These are phyloP conservation scores for Halichoeres trimaculatus DNA, from an alignment of 2,113 vertebrate genomes.

Conservation along the genomic window DNA sequence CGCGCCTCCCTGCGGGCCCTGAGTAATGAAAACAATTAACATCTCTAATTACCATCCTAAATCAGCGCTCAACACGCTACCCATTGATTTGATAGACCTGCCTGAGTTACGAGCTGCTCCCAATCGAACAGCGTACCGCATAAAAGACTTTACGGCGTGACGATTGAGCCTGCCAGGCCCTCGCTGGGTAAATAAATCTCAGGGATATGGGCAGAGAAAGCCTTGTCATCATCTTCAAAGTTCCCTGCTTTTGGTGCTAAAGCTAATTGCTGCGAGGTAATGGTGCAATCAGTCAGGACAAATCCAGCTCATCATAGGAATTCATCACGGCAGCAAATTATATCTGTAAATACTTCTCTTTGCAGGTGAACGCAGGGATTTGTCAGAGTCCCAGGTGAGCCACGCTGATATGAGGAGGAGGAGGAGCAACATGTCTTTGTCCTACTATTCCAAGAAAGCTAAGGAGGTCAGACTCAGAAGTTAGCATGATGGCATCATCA, in stretches of 20 bases:
- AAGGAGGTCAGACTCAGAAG: too few relatives aligned
- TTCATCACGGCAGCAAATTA: constrained; percentile 39
- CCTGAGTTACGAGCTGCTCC: constrained; percentile 73
- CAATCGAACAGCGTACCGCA: constrained; percentile 56
- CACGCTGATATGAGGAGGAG: constrained; percentile 27
- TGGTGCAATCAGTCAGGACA: constrained; percentile 59
- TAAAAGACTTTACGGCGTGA: constrained; percentile 73
- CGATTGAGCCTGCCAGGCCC: constrained; percentile 67
- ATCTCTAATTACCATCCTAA: constrained; percentile 80
- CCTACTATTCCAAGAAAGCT: too few relatives aligned
- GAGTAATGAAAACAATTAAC: constrained; percentile 84
- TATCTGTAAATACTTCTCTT: constrained; percentile 68
- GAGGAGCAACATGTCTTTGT: not conserved
- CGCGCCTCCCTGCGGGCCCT: too few relatives aligned
- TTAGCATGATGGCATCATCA: too few relatives aligned
- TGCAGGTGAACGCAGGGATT: constrained; percentile 44
- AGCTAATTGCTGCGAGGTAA: constrained; percentile 62
- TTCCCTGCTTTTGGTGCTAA: constrained; percentile 48
- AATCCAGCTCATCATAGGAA: constrained; percentile 36
- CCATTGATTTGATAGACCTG: constrained; percentile 79
- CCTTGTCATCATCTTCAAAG: constrained; percentile 38
- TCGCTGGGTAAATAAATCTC: constrained; percentile 77
- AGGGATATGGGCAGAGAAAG: constrained; percentile 52
- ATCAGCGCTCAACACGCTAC: constrained; percentile 75
- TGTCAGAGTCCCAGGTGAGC: constrained; percentile 25